Conservation (phyloP, 64 coral and sea anemone species). For the Pachyseris speciosa region DNA sequence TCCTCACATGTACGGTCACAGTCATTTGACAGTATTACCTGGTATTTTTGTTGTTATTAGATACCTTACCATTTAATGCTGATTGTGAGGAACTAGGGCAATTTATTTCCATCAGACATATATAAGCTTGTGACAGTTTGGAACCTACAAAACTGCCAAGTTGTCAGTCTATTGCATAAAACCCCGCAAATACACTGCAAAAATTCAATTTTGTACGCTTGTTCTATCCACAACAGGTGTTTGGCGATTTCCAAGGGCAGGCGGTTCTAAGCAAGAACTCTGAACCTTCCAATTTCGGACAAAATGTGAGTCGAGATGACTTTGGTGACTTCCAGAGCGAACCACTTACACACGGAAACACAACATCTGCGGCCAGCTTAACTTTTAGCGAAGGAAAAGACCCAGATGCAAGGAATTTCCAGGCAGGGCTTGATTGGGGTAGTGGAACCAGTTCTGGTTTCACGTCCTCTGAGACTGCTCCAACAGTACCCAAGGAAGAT, state of each 20-base stretch:
- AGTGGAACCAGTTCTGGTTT: background rate
- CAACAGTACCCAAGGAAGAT: background rate
- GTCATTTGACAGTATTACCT: too few relatives aligned
- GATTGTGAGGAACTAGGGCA: too few relatives aligned
- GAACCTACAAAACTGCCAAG: too few relatives aligned
- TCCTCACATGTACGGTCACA: too few relatives aligned
- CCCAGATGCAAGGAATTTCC: background rate
- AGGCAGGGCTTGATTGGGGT: background rate
- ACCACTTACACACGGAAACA: background rate
- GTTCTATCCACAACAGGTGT: background rate
- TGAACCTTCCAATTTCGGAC: background rate
- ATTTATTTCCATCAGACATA: too few relatives aligned
- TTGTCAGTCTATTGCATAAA: too few relatives aligned
- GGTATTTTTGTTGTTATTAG: too few relatives aligned
- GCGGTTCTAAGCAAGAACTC: background rate
- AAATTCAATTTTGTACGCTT: background rate
- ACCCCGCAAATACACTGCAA: too few relatives aligned
- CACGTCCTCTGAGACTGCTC: background rate
- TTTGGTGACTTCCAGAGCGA: constrained; percentile 36
- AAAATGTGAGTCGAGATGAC: background rate
- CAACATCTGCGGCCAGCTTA: background rate
- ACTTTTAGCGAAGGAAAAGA: background rate
- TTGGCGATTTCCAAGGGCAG: constrained; percentile 12
- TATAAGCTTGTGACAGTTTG: too few relatives aligned
- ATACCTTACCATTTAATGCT: too few relatives aligned